Evolutionary conservation across 2,113 vertebrate genomes (phyloP), one percentile per base, ranked within the genome.

Genomic region (Lagopus leucura): DNA sequence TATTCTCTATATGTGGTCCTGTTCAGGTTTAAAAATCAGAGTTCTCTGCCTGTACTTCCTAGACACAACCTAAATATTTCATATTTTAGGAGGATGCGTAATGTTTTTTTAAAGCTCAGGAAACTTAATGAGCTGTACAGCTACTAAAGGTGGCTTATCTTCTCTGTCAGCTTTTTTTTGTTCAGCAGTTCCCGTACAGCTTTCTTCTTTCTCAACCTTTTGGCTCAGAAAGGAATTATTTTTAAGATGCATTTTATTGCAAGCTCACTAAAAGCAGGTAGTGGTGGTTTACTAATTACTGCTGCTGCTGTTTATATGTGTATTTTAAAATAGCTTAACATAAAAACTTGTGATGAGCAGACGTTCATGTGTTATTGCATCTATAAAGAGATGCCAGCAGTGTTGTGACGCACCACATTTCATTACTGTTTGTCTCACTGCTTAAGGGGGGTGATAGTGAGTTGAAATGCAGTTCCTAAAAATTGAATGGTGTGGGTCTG

Each of bases 131-230:
- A 91, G 18, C n/a, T 71, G 19, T 58, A 15, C 48, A 22, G 19
- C n/a, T 80, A 2, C 74, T 70, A 55, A 47, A 80, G 38, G 40
- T 74, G 64, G 17, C 73, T 89, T 79, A 40, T 89, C 75, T 52
- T 91, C 52, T 67, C 19, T 60, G 30, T 52, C 69, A 88, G 20
- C 61, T 86, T 50, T 92, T 54, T 54, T 73, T 71, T 71, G n/a
- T 64, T 54, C 28, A 50, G 71, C 50, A 60, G 12, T 55, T 83
- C 13, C 25, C 60, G 2, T 18, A 14, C 22, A n/a, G 52, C 73
- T 77, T 92, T 75, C 30, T 82, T 88, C 61, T 82, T 61, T 82
- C 50, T 91, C 65, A 57, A 83, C 72, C 50, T 83, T 82, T 65
- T 15, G 16, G 12, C n/a, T 77, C 22, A 11, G 52, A 69, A 87